Base-by-base conservation (phyloP, 2,888 invertebrate genomes). In the Crossocerus cetratus region DNA sequence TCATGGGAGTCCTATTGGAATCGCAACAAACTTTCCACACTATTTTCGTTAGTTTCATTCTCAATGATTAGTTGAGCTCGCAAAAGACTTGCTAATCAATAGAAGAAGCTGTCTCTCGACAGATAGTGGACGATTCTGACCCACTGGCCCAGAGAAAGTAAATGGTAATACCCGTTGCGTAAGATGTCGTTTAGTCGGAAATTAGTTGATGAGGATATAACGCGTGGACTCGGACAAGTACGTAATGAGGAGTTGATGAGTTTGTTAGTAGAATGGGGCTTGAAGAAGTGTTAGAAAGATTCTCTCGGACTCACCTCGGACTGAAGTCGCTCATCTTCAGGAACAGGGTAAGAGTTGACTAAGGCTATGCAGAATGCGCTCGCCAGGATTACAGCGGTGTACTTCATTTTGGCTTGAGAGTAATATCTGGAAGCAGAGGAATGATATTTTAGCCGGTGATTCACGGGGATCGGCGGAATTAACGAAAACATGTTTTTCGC, bases 341-440 rank as follows among this genome's bases (percentile, higher is more conserved):
- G 82, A 77, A 88, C 77, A 68, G 90, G 90, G 78, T 84, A 55
- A 59, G 89, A 83, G 74, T 74, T 84, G 76, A 85, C 88, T 74
- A 87, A 78, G 56, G 86, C 83, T 73, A 86, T 76, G 81, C 88
- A 86, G 32, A 89, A 62, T 57, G 82, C 83, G 64, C 83, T 82
- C 20, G 83, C 74, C 72, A 89, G 65, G 63, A 87, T 72, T 64
- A 83, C 77, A 77, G 83, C 77, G 74, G 83, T 82, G 64, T 81
- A 76, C 78, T 83, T 89, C 90, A 89, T 90, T 77, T 67, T 76
- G 55, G 11, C 5, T 49, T 4, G 23, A 14, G 23, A 58, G 67
- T 20, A 21, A 14, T 56, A 57, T 62, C 82, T 82, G 82, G 32
- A 32, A 32, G 4, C 32, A 32, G 5, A 32, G 8, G 32, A 32